phyloP scores from a whole-genome alignment of 2,888 invertebrate genomes.

The Helicoverpa assulta region DNA sequence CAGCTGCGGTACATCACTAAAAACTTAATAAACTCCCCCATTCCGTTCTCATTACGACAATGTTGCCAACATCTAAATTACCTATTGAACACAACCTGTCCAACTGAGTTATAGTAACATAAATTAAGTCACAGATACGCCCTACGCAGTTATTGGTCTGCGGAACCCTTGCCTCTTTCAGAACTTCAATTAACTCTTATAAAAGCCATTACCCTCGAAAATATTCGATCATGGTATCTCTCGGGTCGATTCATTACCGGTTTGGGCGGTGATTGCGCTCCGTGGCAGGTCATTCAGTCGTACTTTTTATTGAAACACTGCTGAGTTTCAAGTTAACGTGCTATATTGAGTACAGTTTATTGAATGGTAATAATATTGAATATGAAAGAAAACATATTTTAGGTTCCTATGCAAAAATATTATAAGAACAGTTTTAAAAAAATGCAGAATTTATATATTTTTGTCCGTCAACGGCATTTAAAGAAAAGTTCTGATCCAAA shows the following conservation, averaged over 20 bases:
- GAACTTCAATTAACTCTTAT: constrained; percentile 71
- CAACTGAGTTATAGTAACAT: constrained; percentile 87
- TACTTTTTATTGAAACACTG: constrained; percentile 76
- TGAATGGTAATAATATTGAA: constrained; percentile 49
- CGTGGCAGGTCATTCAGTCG: constrained; percentile 70
- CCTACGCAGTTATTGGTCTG: constrained; percentile 76
- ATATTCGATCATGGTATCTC: constrained; percentile 70
- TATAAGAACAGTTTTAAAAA: constrained; percentile 16
- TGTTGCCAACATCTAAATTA: constrained; percentile 89
- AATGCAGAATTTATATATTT: not conserved
- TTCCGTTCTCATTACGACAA: constrained; percentile 87
- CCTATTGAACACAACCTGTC: constrained; percentile 85
- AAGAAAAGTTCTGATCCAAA: not conserved
- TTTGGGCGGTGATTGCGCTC: constrained; percentile 57
- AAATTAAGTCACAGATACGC: constrained; percentile 85
- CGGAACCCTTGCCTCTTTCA: constrained; percentile 67
- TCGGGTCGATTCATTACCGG: constrained; percentile 74
- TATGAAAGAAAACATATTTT: constrained; percentile 50
- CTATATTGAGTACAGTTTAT: constrained; percentile 59
- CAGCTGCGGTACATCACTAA: not conserved
- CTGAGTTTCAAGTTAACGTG: constrained; percentile 68
- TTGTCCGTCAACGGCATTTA: not conserved
- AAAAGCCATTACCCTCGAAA: constrained; percentile 69
- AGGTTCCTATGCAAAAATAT: constrained; percentile 25
- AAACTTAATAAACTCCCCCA: constrained; percentile 69